These are phyloP conservation scores for Falco rusticolus DNA, from an alignment of 2,797 vertebrate genomes.

Conservation along the genomic window DNA sequence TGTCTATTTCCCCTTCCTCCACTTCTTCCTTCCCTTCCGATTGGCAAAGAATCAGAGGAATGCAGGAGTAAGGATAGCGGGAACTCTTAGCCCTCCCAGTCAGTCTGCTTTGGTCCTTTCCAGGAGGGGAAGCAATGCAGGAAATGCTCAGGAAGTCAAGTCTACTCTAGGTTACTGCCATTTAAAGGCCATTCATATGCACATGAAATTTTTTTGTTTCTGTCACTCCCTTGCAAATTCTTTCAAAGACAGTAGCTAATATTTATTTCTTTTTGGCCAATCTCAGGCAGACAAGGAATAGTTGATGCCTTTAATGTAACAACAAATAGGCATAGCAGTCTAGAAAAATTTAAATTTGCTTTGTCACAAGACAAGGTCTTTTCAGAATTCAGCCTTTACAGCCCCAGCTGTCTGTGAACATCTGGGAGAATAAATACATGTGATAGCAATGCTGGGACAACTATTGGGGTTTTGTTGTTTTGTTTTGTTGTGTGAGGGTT, in stretches of 20 bases:
- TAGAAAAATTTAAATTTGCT: not conserved
- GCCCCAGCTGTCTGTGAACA: not conserved
- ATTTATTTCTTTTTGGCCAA: not conserved
- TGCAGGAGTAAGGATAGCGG: not conserved
- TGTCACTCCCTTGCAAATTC: not conserved
- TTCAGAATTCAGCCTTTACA: not conserved
- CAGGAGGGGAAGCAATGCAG: not conserved
- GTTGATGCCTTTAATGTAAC: not conserved
- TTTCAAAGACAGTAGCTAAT: not conserved
- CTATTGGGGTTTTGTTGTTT: not conserved
- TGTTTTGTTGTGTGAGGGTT: not conserved
- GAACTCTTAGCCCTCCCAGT: not conserved
- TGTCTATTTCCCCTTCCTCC: not conserved
- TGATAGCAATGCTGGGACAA: not conserved
- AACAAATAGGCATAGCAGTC: not conserved
- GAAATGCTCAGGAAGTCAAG: not conserved
- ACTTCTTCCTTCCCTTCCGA: not conserved
- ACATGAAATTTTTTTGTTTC: not conserved
- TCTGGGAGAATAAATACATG: not conserved
- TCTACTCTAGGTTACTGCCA: not conserved
- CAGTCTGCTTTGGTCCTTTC: not conserved
- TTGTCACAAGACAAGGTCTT: not conserved
- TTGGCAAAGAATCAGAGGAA: not conserved
- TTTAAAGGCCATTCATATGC: not conserved
- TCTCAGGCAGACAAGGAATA: not conserved